phyloP scores from a whole-genome alignment of 2,888 invertebrate species.

The Cistogaster globosa region DNA sequence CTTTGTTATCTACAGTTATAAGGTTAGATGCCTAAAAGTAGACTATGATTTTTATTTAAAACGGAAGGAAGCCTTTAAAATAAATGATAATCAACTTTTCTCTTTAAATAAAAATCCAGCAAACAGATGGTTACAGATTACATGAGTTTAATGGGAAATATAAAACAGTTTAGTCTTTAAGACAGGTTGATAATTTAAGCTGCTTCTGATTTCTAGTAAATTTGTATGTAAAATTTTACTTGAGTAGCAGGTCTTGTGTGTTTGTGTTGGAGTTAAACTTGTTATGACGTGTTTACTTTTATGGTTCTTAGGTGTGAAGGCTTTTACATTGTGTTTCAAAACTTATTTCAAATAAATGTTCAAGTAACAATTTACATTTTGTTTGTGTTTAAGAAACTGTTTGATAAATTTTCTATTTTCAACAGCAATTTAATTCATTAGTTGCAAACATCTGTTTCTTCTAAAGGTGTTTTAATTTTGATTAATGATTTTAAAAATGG shows the following conservation, averaged over 20 bases:
- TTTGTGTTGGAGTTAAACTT: slow-evolving; percentile 15
- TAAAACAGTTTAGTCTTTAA: neutral
- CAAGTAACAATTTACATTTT: no score
- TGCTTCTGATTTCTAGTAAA: neutral
- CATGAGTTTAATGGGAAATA: neutral
- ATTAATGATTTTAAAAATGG: slow-evolving; percentile 54
- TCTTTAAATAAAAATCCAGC: neutral
- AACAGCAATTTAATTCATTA: slow-evolving; percentile 58
- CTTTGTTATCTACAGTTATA: neutral
- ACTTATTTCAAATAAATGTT: no score
- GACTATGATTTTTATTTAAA: neutral
- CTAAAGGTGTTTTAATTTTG: slow-evolving; percentile 58
- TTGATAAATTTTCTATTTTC: neutral
- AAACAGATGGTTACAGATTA: neutral
- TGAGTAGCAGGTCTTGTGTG: neutral
- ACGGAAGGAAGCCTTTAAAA: slow-evolving; percentile 18
- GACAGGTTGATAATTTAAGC: slow-evolving; percentile 14
- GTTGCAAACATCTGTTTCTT: slow-evolving; percentile 44
- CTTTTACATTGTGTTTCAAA: neutral
- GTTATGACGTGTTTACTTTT: slow-evolving; percentile 35
- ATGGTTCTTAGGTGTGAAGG: slow-evolving; percentile 37
- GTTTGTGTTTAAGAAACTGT: no score
- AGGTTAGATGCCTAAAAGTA: slow-evolving; percentile 7
- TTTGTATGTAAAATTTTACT: neutral
- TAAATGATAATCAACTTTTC: slow-evolving; percentile 2